These are phyloP conservation scores for Selenia dentaria DNA, from an alignment of 2,888 invertebrate species.

Conservation along the genomic window DNA sequence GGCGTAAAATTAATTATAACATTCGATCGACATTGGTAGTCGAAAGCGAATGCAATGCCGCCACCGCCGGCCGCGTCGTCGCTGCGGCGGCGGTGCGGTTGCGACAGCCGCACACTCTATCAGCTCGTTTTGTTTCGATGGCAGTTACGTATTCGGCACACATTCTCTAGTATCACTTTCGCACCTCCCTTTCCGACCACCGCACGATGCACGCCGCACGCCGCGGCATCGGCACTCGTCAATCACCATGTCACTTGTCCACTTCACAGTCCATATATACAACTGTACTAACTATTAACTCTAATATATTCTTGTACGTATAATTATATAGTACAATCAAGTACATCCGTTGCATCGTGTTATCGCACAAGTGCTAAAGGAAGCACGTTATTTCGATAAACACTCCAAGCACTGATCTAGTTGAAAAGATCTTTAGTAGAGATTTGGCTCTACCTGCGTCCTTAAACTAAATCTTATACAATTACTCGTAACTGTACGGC, in stretches of 20 bases:
- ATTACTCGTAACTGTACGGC: not conserved
- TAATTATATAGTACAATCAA: no score
- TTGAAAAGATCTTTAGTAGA: not conserved
- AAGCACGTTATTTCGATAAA: not conserved
- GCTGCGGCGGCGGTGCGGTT: not conserved
- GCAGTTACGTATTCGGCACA: slow-evolving; percentile 34
- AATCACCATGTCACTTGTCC: not conserved
- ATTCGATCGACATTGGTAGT: slow-evolving; percentile 30
- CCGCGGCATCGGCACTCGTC: not conserved
- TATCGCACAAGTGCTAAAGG: not conserved
- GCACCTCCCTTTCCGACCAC: slow-evolving; percentile 26
- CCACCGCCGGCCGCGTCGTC: slow-evolving; percentile 5
- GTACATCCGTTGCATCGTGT: not conserved
- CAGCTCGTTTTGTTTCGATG: slow-evolving; percentile 6
- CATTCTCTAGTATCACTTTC: slow-evolving; percentile 43
- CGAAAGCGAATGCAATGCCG: slow-evolving; percentile 22
- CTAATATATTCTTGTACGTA: no score
- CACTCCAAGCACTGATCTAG: not conserved
- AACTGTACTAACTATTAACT: no score
- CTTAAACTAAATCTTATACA: slow-evolving; percentile 1
- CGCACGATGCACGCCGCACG: not conserved
- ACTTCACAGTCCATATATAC: no score
- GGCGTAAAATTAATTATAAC: slow-evolving; percentile 27
- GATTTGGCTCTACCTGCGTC: not conserved
- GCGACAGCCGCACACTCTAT: slow-evolving; percentile 3